Conservation (phyloP, 1,140 invertebrate species). For the Ips nitidus region DNA sequence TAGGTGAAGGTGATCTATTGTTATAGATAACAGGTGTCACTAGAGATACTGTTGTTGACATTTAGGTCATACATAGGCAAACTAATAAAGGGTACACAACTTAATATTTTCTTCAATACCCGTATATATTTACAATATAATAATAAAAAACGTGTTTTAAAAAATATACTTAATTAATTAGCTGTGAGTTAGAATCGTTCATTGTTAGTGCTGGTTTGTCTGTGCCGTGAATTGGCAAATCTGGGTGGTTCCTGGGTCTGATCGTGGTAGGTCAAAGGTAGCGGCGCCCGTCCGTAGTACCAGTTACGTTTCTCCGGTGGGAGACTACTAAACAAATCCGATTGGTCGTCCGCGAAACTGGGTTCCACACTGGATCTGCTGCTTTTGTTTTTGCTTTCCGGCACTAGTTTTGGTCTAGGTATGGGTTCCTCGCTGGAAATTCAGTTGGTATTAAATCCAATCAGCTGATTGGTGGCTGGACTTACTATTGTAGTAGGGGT, state of each 20-base stretch:
- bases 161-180: too few species aligned
- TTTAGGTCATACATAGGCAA: too few species aligned
- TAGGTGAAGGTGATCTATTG: too few species aligned
- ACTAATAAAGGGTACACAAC: too few species aligned
- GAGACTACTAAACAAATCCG: neutral
- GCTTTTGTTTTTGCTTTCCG: neutral
- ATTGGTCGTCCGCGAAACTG: neutral
- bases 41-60: too few species aligned
- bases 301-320: neutral
- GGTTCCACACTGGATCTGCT: neutral
- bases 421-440: constrained; percentile 3
- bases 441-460: neutral
- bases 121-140: too few species aligned
- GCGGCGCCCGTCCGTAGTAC: neutral
- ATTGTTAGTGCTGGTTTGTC: neutral
- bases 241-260: neutral
- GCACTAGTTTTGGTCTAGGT: constrained; percentile 1
- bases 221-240: neutral
- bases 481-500: constrained; percentile 10
- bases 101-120: too few species aligned
- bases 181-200: too few species aligned
- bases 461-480: neutral
- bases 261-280: neutral
- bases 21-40: too few species aligned
- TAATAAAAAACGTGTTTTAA: too few species aligned